phyloP scores from a whole-genome alignment of 2,888 invertebrate species.

The Embidobia sp. region DNA sequence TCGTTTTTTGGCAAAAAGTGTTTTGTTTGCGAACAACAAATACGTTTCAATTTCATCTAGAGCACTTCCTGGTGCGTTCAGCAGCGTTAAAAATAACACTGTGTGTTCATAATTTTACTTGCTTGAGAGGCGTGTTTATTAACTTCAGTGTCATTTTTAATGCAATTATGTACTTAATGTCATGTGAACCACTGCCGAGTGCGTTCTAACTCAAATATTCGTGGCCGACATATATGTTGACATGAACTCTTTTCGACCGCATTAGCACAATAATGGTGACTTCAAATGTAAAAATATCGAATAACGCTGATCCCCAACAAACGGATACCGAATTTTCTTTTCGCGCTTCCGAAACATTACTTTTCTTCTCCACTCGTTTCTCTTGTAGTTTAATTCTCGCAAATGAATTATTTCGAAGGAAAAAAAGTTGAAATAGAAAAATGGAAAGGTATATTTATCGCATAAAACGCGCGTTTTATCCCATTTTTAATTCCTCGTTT shows the following conservation, averaged over 20 bases:
- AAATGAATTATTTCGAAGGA: no score
- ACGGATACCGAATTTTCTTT: constrained; percentile 6
- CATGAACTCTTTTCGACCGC: constrained; percentile 33
- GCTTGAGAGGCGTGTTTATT: constrained; percentile 63
- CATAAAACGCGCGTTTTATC: no score
- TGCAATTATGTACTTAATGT: constrained; percentile 62
- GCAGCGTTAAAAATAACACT: constrained; percentile 58
- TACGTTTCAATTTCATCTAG: constrained; percentile 45
- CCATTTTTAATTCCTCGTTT: constrained; percentile 8
- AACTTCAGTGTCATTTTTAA: constrained; percentile 63
- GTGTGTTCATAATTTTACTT: constrained; percentile 49
- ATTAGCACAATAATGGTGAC: constrained; percentile 52
- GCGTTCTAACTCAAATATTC: constrained; percentile 39
- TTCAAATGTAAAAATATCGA: constrained; percentile 55
- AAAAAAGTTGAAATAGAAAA: no score
- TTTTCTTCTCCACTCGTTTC: not conserved
- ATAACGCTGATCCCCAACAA: constrained; percentile 14
- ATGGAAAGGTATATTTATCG: no score
- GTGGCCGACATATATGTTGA: constrained; percentile 44
- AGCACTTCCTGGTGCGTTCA: constrained; percentile 35
- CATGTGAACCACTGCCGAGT: constrained; percentile 51
- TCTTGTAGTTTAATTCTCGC: no score
- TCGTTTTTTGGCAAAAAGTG: no score
- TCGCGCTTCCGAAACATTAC: not conserved
- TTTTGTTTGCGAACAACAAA: no score